These are phyloP conservation scores for Bradynema listronoti DNA, from an alignment of 1,140 invertebrate species.

Conservation along the genomic window DNA sequence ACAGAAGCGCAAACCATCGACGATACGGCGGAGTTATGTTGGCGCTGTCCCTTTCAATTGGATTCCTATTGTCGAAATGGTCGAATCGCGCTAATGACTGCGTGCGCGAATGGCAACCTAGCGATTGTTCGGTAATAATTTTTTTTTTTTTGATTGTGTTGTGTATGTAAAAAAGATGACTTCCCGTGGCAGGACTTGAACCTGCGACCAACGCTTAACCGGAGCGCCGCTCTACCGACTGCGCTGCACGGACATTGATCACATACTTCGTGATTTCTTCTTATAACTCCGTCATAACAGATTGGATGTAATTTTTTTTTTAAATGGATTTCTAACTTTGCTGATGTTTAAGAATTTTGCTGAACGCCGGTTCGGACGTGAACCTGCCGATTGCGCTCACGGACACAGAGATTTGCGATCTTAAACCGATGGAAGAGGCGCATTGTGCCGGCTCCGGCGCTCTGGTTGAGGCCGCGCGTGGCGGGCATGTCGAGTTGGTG, in stretches of 20 bases:
- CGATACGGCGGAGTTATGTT: too few relatives aligned
- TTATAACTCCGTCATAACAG: too few relatives aligned
- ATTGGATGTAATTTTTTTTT: too few relatives aligned
- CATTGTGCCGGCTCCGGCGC: conserved; percentile 62
- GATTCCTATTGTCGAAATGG: conserved; percentile 27
- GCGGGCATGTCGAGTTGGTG: conserved; percentile 63
- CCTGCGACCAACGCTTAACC: too few relatives aligned
- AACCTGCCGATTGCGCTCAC: conserved; percentile 58
- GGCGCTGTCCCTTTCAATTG: conserved; percentile 38
- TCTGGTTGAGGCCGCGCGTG: conserved; percentile 70
- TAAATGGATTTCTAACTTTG: conserved; percentile 69
- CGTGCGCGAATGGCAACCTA: conserved; percentile 41
- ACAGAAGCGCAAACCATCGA: conserved; percentile 8
- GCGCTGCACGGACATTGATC: too few relatives aligned
- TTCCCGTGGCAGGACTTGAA: too few relatives aligned
- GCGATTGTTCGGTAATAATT: conserved; percentile 31
- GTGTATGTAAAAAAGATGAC: too few relatives aligned
- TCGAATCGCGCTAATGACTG: conserved; percentile 52
- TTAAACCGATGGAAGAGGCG: conserved; percentile 34
- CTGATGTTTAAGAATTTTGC: conserved; percentile 62
- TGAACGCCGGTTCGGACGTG: conserved; percentile 66
- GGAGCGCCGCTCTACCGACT: too few relatives aligned
- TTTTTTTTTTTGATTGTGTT: too few relatives aligned
- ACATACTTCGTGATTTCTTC: too few relatives aligned
- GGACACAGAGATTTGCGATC: conserved; percentile 36